Evolutionary conservation across 2,888 invertebrate species (phyloP).

Genomic region (Nipponacmea schrenckii): DNA sequence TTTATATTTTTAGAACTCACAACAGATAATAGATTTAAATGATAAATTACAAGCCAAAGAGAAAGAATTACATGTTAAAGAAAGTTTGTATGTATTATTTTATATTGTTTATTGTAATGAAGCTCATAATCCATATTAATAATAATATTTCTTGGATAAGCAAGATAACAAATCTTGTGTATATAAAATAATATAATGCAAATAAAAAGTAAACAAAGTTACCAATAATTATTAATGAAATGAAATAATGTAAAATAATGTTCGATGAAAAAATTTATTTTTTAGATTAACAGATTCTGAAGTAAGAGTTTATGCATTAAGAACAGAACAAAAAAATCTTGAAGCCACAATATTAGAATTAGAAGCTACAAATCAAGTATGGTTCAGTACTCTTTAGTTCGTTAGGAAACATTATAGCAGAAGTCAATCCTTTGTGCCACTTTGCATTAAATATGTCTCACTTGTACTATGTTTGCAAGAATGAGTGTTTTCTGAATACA

Average conservation of each 20-base stretch:
- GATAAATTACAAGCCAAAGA: constrained; percentile 86
- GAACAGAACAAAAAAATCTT: constrained; percentile 53
- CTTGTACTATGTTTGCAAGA: too few species aligned
- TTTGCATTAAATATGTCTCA: too few species aligned
- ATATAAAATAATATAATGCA: too few species aligned
- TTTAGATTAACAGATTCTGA: constrained; percentile 54
- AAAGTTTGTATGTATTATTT: constrained; percentile 73
- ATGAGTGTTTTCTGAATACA: too few species aligned
- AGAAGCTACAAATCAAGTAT: constrained; percentile 79
- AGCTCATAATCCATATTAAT: too few species aligned
- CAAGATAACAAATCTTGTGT: too few species aligned
- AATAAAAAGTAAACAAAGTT: too few species aligned
- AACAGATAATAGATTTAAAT: constrained; percentile 91
- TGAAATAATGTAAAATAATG: not conserved
- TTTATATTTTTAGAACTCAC: constrained; percentile 75
- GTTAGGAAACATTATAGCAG: too few species aligned
- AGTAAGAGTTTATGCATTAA: constrained; percentile 40
- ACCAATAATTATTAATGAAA: too few species aligned
- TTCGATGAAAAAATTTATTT: not conserved
- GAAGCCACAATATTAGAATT: constrained; percentile 68
- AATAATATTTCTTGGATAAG: too few species aligned
- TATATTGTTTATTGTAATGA: too few species aligned
- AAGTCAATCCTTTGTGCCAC: too few species aligned
- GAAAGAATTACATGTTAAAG: constrained; percentile 79
- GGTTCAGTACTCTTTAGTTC: not conserved